Conservation (phyloP, 2,888 invertebrate genomes). For the Folsomia manolachei region DNA sequence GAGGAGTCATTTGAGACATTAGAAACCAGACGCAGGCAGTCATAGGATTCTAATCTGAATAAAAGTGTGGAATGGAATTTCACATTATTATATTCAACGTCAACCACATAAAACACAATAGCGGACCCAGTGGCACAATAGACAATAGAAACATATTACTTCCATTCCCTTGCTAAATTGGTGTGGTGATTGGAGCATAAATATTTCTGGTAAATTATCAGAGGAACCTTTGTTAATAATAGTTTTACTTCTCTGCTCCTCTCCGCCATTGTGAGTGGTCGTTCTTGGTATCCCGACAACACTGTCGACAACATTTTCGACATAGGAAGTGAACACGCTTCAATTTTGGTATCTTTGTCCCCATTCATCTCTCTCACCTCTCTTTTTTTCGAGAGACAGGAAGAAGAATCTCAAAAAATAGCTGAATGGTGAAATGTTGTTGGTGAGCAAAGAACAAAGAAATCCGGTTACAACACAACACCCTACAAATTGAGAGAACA, state of each 20-base stretch:
- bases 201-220: neutral
- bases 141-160: neutral
- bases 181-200: neutral
- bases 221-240: too few relatives aligned
- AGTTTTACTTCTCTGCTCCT: too few relatives aligned
- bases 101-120: neutral
- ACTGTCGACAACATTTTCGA: too few relatives aligned
- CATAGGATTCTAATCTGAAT: neutral
- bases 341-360: too few relatives aligned
- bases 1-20: too few relatives aligned
- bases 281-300: too few relatives aligned
- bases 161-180: neutral
- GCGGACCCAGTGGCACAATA: neutral
- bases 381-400: neutral
- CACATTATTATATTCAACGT: too few relatives aligned
- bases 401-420: neutral
- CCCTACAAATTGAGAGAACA: slow-evolving; percentile 41
- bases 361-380: too few relatives aligned
- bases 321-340: too few relatives aligned
- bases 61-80: neutral
- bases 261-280: too few relatives aligned
- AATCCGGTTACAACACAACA: slow-evolving; percentile 10
- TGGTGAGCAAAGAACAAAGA: slow-evolving; percentile 9
- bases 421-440: neutral
- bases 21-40: neutral